Evolutionary conservation across 1,140 invertebrate genomes (phyloP), one percentile per base, ranked within the genome.

Genomic region (Saccostrea cuccullata): DNA sequence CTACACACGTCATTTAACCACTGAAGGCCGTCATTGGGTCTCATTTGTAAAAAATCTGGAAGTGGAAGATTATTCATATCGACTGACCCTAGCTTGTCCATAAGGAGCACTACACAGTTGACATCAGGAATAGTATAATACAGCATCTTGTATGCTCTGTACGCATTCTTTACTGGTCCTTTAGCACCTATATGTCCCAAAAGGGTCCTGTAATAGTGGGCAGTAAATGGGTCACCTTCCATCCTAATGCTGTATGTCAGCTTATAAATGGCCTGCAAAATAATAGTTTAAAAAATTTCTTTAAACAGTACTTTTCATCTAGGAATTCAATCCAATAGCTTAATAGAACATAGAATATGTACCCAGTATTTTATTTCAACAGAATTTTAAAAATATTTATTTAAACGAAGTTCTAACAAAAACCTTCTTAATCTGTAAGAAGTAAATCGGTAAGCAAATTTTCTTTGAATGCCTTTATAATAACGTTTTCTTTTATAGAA

Each of bases 151-250:
- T 77, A 89, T 26, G 88, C 77, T 55, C 82, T 40, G 36, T 73
- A 89, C 82, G 83, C 77, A 82, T 89, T 89, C 6, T 85, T 64
- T 9, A 89, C 86, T 3, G 82, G 12, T n/a, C 89, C 86, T 64
- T 89, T 87, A 17, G 84, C 89, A 85, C 40, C 87, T 64, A 82
- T 85, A 1, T 55, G 23, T 6, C 26, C 70, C 36, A 87, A 64
- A 17, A 89, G 30, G 56, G 86, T 86, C 55, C 88, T 86, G 40
- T 47, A 84, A 47, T 82, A 89, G 40, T 84, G 47, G 15, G 60
- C 40, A 55, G 88, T 89, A 12, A 85, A 64, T n/a, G 20, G 47
- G 70, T 86, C 88, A 67, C 36, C 77, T 55, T n/a, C 77, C 12
- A 17, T n/a, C 4, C 67, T 60, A 3, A 85, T 89, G 55, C 15